Evolutionary conservation across 2,797 vertebrate species (phyloP), one percentile per base, ranked within the genome.

Genomic region (Falco rusticolus): DNA sequence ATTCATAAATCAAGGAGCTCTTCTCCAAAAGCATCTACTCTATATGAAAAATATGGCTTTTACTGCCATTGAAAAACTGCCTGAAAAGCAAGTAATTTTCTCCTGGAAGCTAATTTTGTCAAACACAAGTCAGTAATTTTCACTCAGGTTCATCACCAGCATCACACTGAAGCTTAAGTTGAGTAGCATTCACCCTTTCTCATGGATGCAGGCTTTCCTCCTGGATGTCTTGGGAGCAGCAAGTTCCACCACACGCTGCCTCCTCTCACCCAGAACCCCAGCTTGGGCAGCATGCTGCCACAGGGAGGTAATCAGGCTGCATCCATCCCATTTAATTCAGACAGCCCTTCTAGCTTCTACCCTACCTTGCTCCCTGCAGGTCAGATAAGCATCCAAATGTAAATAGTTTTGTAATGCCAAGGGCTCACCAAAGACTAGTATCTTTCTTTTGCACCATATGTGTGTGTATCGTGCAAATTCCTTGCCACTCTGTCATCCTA

Each of bases 251-350:
- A 22, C 37, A 8, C 0, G 0, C 22, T 61, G 37, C 28, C 34
- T 39, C 26, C 26, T 70, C 25, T 18, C 16, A 29, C 11, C 17
- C 33, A 39, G 14, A 9, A 6, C 37, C 43, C 13, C 56, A 28
- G 24, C 57, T 14, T 25, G 45, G 20, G 61, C 53, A 86, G 31
- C 29, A n/a, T 1, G 4, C 33, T 57, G 53, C 33, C 33, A 15
- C 1, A 0, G 28, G 21, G 6, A 29, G 41, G 8, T 9, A 29
- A 10, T 26, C 41, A 54, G 33, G 17, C 37, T 34, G 16, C 41
- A 19, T 11, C 10, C 41, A 60, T 31, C 54, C 39, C 21, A 33
- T 29, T 16, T 3, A 26, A n/a, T 26, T 37, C 3, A 6, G n/a
- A 15, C 1, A 64, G 20, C 11, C 9, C 48, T 56, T 81, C 41